Evolutionary conservation across 1,140 invertebrate species (phyloP), one percentile per base, ranked within the genome.

Genomic region (Medauroidea extradentata): DNA sequence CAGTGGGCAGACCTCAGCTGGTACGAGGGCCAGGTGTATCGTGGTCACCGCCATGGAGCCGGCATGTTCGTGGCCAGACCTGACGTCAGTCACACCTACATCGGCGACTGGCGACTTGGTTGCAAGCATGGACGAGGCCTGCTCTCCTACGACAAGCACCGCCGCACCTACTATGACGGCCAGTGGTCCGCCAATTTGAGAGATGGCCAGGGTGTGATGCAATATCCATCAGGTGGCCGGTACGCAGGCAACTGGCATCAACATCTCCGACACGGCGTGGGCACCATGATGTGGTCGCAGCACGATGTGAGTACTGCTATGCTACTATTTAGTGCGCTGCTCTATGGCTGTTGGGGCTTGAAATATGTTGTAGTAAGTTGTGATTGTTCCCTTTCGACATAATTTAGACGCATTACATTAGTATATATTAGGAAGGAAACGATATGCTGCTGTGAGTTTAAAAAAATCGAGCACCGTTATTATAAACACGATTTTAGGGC

Each of bases 11-110:
- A 80, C 64, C 67, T 77, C 39, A 77, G 74, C 13, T 78, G 75
- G 71, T 84, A 83, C 61, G 73, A 79, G 63, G 83, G 83, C 0
- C 73, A 81, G 19, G 80, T 84, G 66, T 55, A 61, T 8, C 71
- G 75, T 13, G 80, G 81, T 53, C 64, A 77, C 56, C 76, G 81
- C 13, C 79, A 84, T 58, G 82, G 83, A 2, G 65, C 68, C 53
- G 82, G 82, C 2, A 64, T 74, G 1, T 75, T 79, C n/a, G 77
- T 81, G 19, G 67, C 81, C 50, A n/a, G n/a, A n/a, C 74, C 73
- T 21, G 69, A 74, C 23, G 70, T 66, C n/a, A 71, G 74, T 62
- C 68, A 71, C 3, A 72, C 75, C 8, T 83, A 82, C 46, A 67
- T 67, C 11, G 81, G 82, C 3, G 62, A 72, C 4, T 83, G 82